A percentile compares a stretch with the other conserved stretches of the same genome.
These are phyloP conservation scores for Dichetophora obliterata DNA, from an alignment of 2,888 invertebrate species.

Conservation along the genomic window DNA sequence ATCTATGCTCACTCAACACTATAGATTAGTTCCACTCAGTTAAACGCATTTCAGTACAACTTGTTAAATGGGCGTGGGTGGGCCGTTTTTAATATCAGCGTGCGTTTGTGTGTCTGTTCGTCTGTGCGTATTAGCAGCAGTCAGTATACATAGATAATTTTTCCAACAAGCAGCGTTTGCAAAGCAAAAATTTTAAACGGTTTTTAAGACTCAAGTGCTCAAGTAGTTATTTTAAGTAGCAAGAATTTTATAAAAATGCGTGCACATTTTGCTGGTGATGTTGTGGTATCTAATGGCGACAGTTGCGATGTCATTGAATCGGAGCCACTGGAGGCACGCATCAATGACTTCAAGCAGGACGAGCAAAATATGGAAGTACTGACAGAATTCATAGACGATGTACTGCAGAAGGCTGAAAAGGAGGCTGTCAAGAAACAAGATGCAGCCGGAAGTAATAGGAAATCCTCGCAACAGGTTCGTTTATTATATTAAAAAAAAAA, in stretches of 20 bases:
- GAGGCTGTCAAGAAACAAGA: slow-evolving; percentile 73
- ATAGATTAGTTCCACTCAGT: slow-evolving; percentile 9
- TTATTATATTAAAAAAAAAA: neutral
- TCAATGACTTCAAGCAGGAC: slow-evolving; percentile 74
- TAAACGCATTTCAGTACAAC: slow-evolving; percentile 11
- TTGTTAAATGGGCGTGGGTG: slow-evolving; percentile 33
- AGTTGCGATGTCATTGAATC: slow-evolving; percentile 45
- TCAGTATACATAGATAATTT: slow-evolving; percentile 27
- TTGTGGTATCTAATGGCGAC: slow-evolving; percentile 38
- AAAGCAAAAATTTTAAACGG: slow-evolving; percentile 17
- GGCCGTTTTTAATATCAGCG: neutral
- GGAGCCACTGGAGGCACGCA: slow-evolving; percentile 69
- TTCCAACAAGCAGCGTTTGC: slow-evolving; percentile 15
- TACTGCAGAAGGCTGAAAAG: slow-evolving; percentile 74
- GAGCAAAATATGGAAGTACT: slow-evolving; percentile 74
- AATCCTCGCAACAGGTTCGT: slow-evolving; percentile 72
- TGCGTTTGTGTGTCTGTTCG: neutral
- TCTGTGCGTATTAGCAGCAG: neutral
- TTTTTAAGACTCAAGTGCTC: slow-evolving; percentile 25
- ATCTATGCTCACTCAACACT: neutral
- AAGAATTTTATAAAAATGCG: slow-evolving; percentile 56
- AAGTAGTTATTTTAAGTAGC: neutral
- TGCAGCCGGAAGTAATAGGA: slow-evolving; percentile 60
- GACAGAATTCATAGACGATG: slow-evolving; percentile 75
- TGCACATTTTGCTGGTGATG: slow-evolving; percentile 62